Conservation (phyloP, 2,888 invertebrate species). For the Dolichomitus sp. region DNA sequence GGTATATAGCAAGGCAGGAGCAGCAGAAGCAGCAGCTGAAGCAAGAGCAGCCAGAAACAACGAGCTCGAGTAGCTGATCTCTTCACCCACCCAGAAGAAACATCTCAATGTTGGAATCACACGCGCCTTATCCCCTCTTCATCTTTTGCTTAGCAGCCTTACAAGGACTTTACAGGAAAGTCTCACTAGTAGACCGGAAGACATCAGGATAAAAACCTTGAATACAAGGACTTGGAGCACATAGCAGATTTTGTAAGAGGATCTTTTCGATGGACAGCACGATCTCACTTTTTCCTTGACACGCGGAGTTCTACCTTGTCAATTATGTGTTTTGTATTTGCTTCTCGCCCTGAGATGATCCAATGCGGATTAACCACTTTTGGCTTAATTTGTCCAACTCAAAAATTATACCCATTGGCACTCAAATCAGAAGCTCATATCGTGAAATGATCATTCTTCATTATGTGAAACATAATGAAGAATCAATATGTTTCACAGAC, state of each 20-base stretch:
- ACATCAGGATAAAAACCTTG: slow-evolving; percentile 2
- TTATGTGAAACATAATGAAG: too few species aligned
- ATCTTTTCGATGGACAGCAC: slow-evolving; percentile 40
- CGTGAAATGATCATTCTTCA: too few species aligned
- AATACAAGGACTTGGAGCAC: background rate
- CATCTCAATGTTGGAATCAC: slow-evolving; percentile 62
- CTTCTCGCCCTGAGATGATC: slow-evolving; percentile 10
- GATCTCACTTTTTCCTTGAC: slow-evolving; percentile 21
- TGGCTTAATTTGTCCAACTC: too few species aligned
- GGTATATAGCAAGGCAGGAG: slow-evolving; percentile 22
- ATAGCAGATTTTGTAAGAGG: slow-evolving; percentile 6
- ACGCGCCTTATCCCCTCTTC: slow-evolving; percentile 40
- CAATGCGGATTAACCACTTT: background rate
- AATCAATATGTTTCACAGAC: background rate
- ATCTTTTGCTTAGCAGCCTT: background rate
- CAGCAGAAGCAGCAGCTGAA: background rate
- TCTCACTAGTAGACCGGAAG: background rate
- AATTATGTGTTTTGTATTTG: slow-evolving; percentile 13
- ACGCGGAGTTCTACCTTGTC: background rate
- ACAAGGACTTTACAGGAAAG: slow-evolving; percentile 41
- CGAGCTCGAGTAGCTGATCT: slow-evolving; percentile 54
- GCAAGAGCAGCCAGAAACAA: slow-evolving; percentile 42
- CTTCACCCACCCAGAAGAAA: slow-evolving; percentile 65
- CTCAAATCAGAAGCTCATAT: too few species aligned
- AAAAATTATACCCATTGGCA: too few species aligned